These are phyloP conservation scores for Cydia amplana DNA, from an alignment of 1,140 invertebrate genomes.

Conservation along the genomic window DNA sequence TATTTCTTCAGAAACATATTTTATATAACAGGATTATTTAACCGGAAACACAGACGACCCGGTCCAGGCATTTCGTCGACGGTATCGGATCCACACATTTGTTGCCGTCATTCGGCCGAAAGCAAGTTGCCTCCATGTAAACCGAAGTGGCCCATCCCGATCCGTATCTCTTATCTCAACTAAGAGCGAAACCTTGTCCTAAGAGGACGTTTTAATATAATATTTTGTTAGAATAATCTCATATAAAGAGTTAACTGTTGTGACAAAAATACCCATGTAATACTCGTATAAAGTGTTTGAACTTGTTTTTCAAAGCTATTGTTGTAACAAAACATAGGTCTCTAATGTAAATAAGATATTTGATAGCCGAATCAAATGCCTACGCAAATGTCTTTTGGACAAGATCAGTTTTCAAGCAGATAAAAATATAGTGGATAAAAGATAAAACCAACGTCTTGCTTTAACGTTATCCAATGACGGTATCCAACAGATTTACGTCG, in stretches of 20 bases:
- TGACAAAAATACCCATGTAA: not conserved
- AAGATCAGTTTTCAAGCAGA: too few species aligned
- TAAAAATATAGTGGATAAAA: too few species aligned
- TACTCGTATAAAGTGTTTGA: too few species aligned
- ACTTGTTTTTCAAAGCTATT: not conserved
- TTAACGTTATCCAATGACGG: not conserved
- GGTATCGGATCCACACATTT: not conserved
- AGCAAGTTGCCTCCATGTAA: not conserved
- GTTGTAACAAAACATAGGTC: not conserved
- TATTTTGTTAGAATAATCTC: not conserved
- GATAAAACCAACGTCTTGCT: not conserved
- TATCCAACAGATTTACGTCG: not conserved
- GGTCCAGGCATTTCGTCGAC: not conserved
- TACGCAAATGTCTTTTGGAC: too few species aligned
- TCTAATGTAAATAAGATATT: too few species aligned
- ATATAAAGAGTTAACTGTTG: too few species aligned
- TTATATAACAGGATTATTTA: too few species aligned
- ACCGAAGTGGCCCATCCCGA: not conserved
- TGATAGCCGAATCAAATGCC: too few species aligned
- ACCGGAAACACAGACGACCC: not conserved
- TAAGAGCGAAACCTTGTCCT: constrained; percentile 13
- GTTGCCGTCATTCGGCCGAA: not conserved
- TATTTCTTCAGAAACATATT: not conserved
- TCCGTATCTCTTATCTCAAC: constrained; percentile 11
- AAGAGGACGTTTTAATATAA: not conserved